Base-by-base conservation (phyloP, 2,888 invertebrate species). In the Ophioninae sp. region DNA sequence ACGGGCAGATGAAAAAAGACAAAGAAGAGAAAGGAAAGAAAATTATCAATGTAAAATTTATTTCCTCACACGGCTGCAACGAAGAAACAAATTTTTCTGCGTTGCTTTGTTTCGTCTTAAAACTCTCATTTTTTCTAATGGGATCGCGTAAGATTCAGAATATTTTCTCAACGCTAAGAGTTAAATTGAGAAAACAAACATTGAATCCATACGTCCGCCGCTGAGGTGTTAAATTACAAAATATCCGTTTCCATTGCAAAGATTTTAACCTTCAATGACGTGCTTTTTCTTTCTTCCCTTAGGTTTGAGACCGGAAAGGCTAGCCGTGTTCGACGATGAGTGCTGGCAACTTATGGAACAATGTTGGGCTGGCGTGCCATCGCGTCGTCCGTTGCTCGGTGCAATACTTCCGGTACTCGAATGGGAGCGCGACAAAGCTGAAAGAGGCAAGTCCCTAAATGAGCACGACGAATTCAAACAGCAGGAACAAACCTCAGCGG, bases 271-370 rank as follows among this genome's bases (percentile, higher is more conserved):
- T 5, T 6, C 7, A 17, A 10, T 20, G 59, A 20, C 8, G n/a
- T n/a, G 17, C 37, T 20, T 23, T 57, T 6, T 61, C 23, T 62
- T 69, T 68, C 56, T 64, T 67, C 83, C 86, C 89, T 57, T 88
- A 97, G 97, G 97, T 75, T 95, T 96, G 10, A 94, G 98, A 7
- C 98, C 98, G 2, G 97, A 98, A 91, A 95, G 96, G 74, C 93
- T 97, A 20, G 93, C 95, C 0, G 94, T 95, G 85, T 97, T 97
- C 93, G 95, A 96, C 68, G 95, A 96, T 81, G 95, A 96, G 37
- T 97, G 97, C 90, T 98, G 97, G 97, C 94, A 94, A 68, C 93
- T 98, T 57, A 98, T 98, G 97, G 94, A 96, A 90, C 94, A 95
- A 57, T 97, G 97, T 90, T 98, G 98, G 98, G 94, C 95, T 44